phyloP scores from a whole-genome alignment of 2,888 invertebrate species.

The Aethes cnicana region DNA sequence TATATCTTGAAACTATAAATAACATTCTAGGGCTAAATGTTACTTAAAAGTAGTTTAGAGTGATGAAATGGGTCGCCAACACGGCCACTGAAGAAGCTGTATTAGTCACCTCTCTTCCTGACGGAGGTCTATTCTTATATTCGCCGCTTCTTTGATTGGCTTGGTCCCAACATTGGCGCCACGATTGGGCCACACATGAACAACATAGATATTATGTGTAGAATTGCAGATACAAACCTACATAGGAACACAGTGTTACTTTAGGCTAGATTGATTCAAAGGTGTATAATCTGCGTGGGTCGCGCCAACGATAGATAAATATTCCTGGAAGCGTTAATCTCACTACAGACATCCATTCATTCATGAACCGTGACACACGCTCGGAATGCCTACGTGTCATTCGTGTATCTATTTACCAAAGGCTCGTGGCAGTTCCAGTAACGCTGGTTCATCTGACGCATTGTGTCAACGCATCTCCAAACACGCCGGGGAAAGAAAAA shows the following conservation, averaged over 20 bases:
- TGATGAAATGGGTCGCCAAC: slow-evolving; percentile 4
- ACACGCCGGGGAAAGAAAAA: slow-evolving; percentile 41
- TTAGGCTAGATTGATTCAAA: not conserved
- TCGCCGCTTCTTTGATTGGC: not conserved
- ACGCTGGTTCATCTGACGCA: slow-evolving; percentile 48
- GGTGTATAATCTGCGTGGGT: slow-evolving; percentile 43
- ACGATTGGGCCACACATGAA: no score
- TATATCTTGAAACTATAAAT: no score
- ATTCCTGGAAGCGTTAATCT: slow-evolving; percentile 69
- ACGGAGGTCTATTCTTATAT: slow-evolving; percentile 10
- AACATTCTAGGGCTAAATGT: no score
- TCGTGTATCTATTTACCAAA: slow-evolving; percentile 38
- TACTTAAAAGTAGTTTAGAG: no score
- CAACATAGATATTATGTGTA: no score
- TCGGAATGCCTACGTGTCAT: slow-evolving; percentile 38
- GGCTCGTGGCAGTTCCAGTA: slow-evolving; percentile 41
- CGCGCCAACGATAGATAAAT: slow-evolving; percentile 67
- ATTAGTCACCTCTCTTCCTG: slow-evolving; percentile 16
- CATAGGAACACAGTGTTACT: no score
- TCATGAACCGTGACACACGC: slow-evolving; percentile 58
- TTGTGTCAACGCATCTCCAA: slow-evolving; percentile 46
- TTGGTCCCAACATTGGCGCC: not conserved
- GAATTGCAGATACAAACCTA: no score
- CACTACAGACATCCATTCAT: slow-evolving; percentile 63
- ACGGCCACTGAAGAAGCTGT: not conserved